phyloP scores from a whole-genome alignment of 2,113 vertebrate species.

The Cettia cetti region DNA sequence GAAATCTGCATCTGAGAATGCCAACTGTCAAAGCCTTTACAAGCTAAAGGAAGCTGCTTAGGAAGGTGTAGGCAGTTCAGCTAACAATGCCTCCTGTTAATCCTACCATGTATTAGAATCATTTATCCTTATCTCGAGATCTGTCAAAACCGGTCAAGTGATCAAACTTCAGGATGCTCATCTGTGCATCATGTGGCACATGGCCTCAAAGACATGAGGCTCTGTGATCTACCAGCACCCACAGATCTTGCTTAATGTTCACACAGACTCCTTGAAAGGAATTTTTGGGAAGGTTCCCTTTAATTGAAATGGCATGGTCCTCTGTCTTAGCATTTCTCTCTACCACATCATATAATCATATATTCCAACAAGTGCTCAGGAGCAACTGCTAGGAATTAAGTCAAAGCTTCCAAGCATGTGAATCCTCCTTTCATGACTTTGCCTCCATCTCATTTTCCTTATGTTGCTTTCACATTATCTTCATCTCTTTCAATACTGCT shows the following conservation, averaged over 20 bases:
- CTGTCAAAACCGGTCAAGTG: neutral
- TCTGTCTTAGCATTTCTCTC: neutral
- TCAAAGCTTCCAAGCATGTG: neutral
- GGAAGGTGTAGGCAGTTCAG: constrained; percentile 2
- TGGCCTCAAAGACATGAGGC: neutral
- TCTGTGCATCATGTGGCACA: neutral
- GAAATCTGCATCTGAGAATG: constrained; percentile 27
- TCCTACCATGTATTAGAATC: neutral
- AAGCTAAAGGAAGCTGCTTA: neutral
- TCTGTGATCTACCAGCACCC: neutral
- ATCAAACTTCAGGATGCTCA: neutral
- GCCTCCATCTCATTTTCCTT: neutral
- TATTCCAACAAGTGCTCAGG: neutral
- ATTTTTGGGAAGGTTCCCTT: neutral
- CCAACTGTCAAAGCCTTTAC: constrained; percentile 17
- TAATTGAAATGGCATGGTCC: neutral
- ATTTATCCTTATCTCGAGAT: neutral
- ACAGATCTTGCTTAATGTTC: neutral
- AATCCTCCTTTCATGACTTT: neutral
- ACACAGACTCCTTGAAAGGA: neutral
- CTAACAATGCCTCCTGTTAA: constrained; percentile 15
- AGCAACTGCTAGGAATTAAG: neutral
- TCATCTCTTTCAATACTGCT: neutral
- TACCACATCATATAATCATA: neutral
- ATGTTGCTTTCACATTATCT: neutral